Conservation (phyloP, 1,140 invertebrate genomes). For the Heterodera schachtii region DNA sequence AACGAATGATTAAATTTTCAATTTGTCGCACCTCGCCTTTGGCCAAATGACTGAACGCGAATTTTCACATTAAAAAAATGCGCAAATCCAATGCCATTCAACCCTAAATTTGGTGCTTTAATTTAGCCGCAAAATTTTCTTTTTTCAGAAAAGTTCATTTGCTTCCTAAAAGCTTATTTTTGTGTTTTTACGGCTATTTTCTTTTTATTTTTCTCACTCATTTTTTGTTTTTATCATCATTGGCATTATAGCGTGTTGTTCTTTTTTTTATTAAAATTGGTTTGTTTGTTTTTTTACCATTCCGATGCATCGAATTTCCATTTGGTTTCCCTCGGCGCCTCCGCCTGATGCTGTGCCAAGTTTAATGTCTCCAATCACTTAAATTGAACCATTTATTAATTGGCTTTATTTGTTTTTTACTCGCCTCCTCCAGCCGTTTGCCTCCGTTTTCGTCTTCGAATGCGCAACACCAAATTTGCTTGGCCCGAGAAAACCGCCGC, state of each 20-base stretch:
- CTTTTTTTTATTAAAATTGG: no score
- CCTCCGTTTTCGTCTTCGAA: constrained; percentile 38
- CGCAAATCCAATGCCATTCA: neutral
- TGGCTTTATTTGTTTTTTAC: neutral
- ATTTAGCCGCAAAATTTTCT: neutral
- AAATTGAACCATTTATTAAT: neutral
- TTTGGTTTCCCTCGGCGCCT: constrained; percentile 23
- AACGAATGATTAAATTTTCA: neutral
- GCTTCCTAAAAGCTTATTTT: neutral
- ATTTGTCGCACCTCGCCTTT: constrained; percentile 14
- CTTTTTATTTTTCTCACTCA: neutral
- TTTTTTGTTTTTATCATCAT: neutral
- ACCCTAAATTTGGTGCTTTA: constrained; percentile 1
- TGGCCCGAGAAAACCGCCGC: constrained; percentile 48
- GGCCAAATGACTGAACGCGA: neutral
- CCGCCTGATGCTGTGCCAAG: neutral
- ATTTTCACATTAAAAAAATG: neutral
- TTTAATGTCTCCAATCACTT: constrained; percentile 42
- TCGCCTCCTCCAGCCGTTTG: neutral
- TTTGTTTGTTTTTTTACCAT: constrained; percentile 38
- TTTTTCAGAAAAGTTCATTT: neutral
- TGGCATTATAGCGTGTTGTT: neutral
- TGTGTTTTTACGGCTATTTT: neutral
- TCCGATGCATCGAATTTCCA: constrained; percentile 51
- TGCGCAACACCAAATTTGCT: constrained; percentile 54